Percentiles rank a stretch among this genome's conserved stretches.
These are phyloP conservation scores for Sebastolobus altivelis DNA, from an alignment of 2,797 vertebrate genomes.

Conservation along the genomic window DNA sequence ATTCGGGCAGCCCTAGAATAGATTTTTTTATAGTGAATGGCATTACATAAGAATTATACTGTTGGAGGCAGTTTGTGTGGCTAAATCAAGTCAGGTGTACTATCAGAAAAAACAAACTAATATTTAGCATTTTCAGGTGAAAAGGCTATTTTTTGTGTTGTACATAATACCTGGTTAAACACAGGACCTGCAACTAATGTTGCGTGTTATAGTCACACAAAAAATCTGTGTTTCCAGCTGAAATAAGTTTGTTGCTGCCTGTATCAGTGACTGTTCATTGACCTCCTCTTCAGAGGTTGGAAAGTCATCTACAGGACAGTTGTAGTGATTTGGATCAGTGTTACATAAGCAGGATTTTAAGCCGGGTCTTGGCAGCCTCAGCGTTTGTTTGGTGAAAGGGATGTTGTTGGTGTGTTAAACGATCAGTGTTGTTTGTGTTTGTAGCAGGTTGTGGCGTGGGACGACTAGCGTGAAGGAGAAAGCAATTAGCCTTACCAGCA, in stretches of 20 bases:
- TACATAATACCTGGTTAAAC: not conserved
- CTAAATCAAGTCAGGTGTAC: not conserved
- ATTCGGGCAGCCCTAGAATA: too few relatives aligned
- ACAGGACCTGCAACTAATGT: not conserved
- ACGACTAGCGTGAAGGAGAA: not conserved
- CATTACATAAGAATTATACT: not conserved
- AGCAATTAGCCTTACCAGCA: slow-evolving; percentile 37
- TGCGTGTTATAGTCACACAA: not conserved
- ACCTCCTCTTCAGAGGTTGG: not conserved
- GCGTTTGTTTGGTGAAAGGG: slow-evolving; percentile 30
- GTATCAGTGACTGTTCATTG: not conserved
- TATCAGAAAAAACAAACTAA: not conserved
- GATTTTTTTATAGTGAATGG: not conserved
- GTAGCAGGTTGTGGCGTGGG: slow-evolving; percentile 6
- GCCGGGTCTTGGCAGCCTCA: not conserved
- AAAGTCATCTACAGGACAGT: not conserved
- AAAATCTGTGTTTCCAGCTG: not conserved
- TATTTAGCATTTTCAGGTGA: not conserved
- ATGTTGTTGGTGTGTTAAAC: slow-evolving; percentile 31
- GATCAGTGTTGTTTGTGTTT: slow-evolving; percentile 37
- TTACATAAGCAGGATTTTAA: not conserved
- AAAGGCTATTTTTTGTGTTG: not conserved
- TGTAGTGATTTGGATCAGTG: not conserved
- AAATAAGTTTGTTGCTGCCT: not conserved
- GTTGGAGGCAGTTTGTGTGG: not conserved